Base-by-base conservation (phyloP, 2,113 vertebrate genomes). In the Oenanthe oenanthe region DNA sequence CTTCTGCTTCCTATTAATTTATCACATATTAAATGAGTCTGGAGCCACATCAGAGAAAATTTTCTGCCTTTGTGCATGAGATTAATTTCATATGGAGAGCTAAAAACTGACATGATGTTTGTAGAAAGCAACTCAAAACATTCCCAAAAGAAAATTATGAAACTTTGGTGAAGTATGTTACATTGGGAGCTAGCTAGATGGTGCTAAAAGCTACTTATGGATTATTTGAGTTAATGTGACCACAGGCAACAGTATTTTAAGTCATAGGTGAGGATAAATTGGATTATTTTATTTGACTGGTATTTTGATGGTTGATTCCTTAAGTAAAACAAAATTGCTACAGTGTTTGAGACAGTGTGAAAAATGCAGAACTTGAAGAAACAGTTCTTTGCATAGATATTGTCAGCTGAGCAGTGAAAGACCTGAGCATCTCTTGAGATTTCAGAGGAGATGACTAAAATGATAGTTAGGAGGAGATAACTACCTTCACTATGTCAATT, bases 171-270 rank as follows among this genome's bases (percentile, higher is more conserved):
- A 57, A 79, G 17, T 48, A 28, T 28, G 6, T 92, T 94, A 57
- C 75, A 53, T 10, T 75, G 12, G 36, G 45, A 89, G 3, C 53
- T 90, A 89, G 75, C 72, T 95, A 95, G 75, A 83, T 93, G 88
- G 85, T 90, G 92, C 90, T 93, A 94, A 88, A 95, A 82, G 45
- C 66, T 92, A 12, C 17, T 47, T 88, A 20, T 42, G n/a, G 38
- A 38, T 83, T 90, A 8, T 38, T 92, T 54, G 70, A n/a, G 12
- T 3, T 70, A 83, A 66, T 21, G 21, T 34, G 22, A 76, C 22
- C 53, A 45, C 40, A 88, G 13, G 4, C 7, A 88, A 71, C 3
- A 38, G 10, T 6, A 29, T 57, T 78, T 74, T 58, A 70, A 22
- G 60, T 62, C 32, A 76, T 17, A 90, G 25, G 14, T 67, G 42